Base-by-base conservation (phyloP, 2,113 vertebrate genomes). In the Stegastes partitus region DNA sequence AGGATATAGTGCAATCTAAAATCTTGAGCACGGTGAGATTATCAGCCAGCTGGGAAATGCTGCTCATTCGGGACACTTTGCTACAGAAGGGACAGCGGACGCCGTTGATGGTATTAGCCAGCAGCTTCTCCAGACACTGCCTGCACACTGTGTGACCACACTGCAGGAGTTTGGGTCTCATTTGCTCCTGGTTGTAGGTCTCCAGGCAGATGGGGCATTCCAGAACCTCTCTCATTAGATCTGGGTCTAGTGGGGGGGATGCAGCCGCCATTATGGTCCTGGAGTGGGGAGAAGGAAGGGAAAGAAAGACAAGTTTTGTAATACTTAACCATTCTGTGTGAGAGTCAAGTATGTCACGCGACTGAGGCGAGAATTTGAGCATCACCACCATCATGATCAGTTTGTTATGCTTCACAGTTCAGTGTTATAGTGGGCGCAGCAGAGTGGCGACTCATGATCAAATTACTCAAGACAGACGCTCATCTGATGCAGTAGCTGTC, bases 81-180 rank as follows among this genome's bases (percentile, higher is more conserved):
- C 97, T 99, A 89, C 98, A 99, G 53, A 99, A 99, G 19, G 98
- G 98, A 81, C 98, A 99, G 37, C 98, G 97, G 23, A 99, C 97
- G 0, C 97, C 97, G 0, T 99, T 98, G 81, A 99, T 99, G 74
- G 96, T 98, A 59, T 93, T 96, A 2, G 97, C 97, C 59, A 99
- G 92, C 9, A 99, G 95, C 87, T 98, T 98, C 89, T 99, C 97
- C 26, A 99, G 94, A 92, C 98, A 99, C 81, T 96, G 97, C 25
- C 95, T 95, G 92, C 98, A 99, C 78, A 98, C 96, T 3, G 98
- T 98, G 71, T 99, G 98, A 49, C 98, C 98, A 0, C 98, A 99
- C 89, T 98, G 97, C 62, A 99, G 91, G 10, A 99, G 96, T 75
- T 99, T 99, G 68, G 97, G 97, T 79, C 98, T 94, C 85, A 98